phyloP scores from a whole-genome alignment of 2,797 vertebrate genomes.

The Botia almorhae region DNA sequence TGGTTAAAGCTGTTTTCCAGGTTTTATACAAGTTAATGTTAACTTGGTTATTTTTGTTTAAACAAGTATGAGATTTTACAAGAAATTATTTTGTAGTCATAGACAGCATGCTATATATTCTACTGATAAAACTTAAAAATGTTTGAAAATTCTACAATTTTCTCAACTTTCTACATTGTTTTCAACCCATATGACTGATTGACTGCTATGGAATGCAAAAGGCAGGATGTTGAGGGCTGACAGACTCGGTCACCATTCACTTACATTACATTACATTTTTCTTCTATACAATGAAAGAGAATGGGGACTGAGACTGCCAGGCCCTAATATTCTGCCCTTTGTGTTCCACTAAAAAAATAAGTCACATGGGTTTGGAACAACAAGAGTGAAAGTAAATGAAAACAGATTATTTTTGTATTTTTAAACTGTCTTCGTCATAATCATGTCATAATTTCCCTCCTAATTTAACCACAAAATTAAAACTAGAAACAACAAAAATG shows the following conservation, averaged over 20 bases:
- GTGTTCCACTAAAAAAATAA: too few species aligned
- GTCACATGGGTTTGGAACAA: not conserved
- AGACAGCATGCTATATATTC: not conserved
- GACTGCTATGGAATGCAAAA: not conserved
- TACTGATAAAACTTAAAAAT: too few species aligned
- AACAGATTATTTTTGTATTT: too few species aligned
- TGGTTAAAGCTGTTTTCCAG: conserved; percentile 3
- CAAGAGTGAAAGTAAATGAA: not conserved
- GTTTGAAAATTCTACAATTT: too few species aligned
- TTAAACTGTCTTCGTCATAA: not conserved
- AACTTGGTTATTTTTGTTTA: too few species aligned
- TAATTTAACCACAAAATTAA: conserved; percentile 25
- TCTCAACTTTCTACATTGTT: not conserved
- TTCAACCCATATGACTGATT: not conserved
- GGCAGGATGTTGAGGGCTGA: too few species aligned
- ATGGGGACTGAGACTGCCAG: not conserved
- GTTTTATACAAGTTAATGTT: not conserved
- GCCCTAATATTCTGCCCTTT: not conserved
- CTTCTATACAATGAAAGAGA: not conserved
- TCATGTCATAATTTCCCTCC: conserved; percentile 5
- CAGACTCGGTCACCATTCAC: not conserved
- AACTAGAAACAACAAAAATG: not conserved
- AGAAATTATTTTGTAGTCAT: not conserved
- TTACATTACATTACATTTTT: not conserved
- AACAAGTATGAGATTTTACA: too few species aligned